Evolutionary conservation across 1,140 invertebrate species (phyloP), one percentile per base, ranked within the genome.

Genomic region (Drosophila watanabei): DNA sequence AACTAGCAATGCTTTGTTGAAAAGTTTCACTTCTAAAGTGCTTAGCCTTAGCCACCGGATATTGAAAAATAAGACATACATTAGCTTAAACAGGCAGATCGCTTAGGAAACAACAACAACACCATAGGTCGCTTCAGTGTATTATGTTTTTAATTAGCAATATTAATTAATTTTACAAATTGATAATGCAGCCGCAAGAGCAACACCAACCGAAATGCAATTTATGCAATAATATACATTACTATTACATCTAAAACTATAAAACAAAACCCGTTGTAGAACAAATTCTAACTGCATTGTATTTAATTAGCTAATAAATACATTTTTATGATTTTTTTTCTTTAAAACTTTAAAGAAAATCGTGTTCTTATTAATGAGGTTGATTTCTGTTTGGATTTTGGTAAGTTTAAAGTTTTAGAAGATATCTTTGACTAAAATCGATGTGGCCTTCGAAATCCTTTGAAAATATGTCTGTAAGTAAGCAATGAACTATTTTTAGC

Each of bases 1-100:
- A 56, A 35, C 18, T 88, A 89, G 85, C 81, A 88, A 85, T 85
- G 85, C 85, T 88, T 88, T 88, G 85, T 88, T 90, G 28, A 71
- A 81, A 79, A 82, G 66, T 72, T 79, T 70, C 64, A 85, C 79
- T 71, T 82, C 52, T 76, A 91, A 90, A 85, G 84, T 88, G 85
- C 52, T 54, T 86, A 71, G 70, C 70, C 70, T 73, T 73, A 73
- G 70, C 70, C 70, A 73, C 68, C 52, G 68, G 9, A 61, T 52
- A 43, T 75, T 71, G 46, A 61, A 79, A 52, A 48, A 30, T 49
- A 61, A 75, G 41, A 59, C 54, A 39, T 76, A 59, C 52, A 24
- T 39, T 61, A 59, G 48, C 61, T 56, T 69, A 43, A 73, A 69
- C 68, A 58, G 30, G 18, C 63, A 52, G 45, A 76, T 35, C 56